Percentiles rank a stretch among this genome's conserved stretches.
Evolutionary conservation across 1,140 invertebrate genomes (phyloP).

Genomic region (Drosophila pseudoananassae): DNA sequence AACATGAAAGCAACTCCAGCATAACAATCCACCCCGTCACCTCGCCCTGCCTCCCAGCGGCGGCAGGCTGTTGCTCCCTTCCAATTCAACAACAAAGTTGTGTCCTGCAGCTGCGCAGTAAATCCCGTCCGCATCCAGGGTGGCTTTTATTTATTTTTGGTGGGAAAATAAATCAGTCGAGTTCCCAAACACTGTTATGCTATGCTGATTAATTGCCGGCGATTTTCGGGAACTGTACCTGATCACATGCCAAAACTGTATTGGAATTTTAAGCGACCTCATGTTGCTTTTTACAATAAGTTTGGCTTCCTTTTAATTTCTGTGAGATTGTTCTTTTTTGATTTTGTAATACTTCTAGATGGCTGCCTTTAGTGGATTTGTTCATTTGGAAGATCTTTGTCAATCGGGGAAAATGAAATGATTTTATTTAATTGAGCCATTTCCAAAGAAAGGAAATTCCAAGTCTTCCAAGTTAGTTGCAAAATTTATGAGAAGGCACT

Average conservation of each 20-base stretch:
- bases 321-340: constrained; percentile 52
- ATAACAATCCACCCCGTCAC: constrained; percentile 36
- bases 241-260: constrained; percentile 30
- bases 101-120: constrained; percentile 71
- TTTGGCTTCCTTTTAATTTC: constrained; percentile 16
- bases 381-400: constrained; percentile 50
- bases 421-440: constrained; percentile 38
- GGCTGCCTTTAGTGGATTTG: constrained; percentile 20
- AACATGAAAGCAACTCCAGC: constrained; percentile 15
- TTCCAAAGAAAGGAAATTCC: constrained; percentile 19
- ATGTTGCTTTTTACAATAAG: constrained; percentile 59
- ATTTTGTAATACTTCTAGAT: constrained; percentile 27
- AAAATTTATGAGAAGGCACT: constrained; percentile 41
- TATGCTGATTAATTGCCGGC: constrained; percentile 59
- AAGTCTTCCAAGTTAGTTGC: constrained; percentile 19
- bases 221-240: constrained; percentile 57
- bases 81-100: background rate
- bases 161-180: constrained; percentile 62
- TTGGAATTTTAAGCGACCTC: constrained; percentile 57
- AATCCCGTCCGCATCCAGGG: constrained; percentile 43
- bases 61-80: constrained; percentile 43
- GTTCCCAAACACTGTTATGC: constrained; percentile 26
- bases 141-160: constrained; percentile 55
- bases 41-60: constrained; percentile 19
- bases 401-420: constrained; percentile 53